phyloP scores from a whole-genome alignment of 2,888 invertebrate species.

The Hybos culiciformis region DNA sequence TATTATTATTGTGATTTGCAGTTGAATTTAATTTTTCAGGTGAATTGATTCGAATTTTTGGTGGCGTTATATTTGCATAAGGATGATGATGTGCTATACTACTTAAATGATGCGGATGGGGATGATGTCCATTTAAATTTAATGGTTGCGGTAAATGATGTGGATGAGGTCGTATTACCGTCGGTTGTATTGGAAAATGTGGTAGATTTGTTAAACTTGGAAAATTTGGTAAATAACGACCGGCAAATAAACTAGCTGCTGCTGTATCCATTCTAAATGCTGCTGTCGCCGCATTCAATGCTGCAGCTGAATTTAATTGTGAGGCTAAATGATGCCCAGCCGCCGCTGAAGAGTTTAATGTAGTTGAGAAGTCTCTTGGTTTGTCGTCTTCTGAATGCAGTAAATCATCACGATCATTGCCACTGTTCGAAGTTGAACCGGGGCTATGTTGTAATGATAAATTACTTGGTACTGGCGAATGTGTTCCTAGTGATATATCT shows the following conservation, averaged over 20 bases:
- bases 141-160: constrained; percentile 29
- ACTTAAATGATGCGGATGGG: constrained; percentile 19
- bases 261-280: constrained; percentile 30
- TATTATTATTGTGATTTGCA: constrained; percentile 21
- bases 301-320: constrained; percentile 14
- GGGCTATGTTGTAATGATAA: constrained; percentile 35
- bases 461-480: constrained; percentile 35
- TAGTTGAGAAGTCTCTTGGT: constrained; percentile 28
- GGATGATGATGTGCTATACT: constrained; percentile 18
- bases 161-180: constrained; percentile 34
- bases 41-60: constrained; percentile 34
- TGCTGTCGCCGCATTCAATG: constrained; percentile 25
- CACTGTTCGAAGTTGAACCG: constrained; percentile 35
- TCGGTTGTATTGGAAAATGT: constrained; percentile 34
- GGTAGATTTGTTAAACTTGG: constrained; percentile 34
- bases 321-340: constrained; percentile 16
- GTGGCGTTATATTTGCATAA: constrained; percentile 25
- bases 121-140: constrained; percentile 23
- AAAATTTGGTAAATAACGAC: constrained; percentile 35
- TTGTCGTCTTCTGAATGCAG: constrained; percentile 34
- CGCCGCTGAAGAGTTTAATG: no score
- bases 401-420: constrained; percentile 33
- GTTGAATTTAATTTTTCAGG: constrained; percentile 35
- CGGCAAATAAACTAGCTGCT: constrained; percentile 25
- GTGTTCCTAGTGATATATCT: constrained; percentile 36